A percentile compares a stretch with the other conserved stretches of the same genome.
Evolutionary conservation across 2,113 vertebrate genomes (phyloP).

Genomic region (Neodontobutis hainanensis): DNA sequence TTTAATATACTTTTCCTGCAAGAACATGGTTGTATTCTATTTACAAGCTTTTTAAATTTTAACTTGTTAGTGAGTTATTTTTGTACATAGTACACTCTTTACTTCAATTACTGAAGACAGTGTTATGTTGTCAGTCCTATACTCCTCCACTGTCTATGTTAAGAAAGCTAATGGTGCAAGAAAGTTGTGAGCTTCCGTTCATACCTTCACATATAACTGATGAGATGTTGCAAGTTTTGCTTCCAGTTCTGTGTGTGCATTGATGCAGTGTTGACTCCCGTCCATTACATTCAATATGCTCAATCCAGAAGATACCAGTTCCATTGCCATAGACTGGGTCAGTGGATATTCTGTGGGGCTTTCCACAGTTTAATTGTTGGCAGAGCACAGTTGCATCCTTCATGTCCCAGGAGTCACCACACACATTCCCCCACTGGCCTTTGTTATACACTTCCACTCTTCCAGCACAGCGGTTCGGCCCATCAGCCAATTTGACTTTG

Average conservation of each 20-base stretch:
- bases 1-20: too few species aligned
- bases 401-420: conserved; percentile 61
- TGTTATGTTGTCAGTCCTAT: too few species aligned
- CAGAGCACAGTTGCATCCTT: conserved; percentile 57
- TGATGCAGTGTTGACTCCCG: conserved; percentile 50
- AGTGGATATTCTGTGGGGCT: conserved; percentile 19
- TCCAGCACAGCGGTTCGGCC: conserved; percentile 49
- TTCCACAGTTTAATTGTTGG: conserved; percentile 56
- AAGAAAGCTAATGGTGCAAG: not conserved
- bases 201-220: conserved; percentile 58
- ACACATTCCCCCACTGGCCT: conserved; percentile 62
- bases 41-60: too few species aligned
- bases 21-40: too few species aligned
- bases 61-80: too few species aligned
- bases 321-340: conserved; percentile 15
- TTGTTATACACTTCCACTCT: conserved; percentile 58
- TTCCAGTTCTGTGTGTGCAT: conserved; percentile 23
- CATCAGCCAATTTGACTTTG: conserved; percentile 51
- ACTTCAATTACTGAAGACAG: too few species aligned
- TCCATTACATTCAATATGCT: conserved; percentile 59
- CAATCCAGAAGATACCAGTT: conserved; percentile 4
- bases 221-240: conserved; percentile 47
- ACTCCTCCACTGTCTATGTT: too few species aligned
- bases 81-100: too few species aligned
- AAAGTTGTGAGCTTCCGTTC: not conserved